Conservation (phyloP, 2,113 vertebrate species). For the Chaetorhynchus papuensis region DNA sequence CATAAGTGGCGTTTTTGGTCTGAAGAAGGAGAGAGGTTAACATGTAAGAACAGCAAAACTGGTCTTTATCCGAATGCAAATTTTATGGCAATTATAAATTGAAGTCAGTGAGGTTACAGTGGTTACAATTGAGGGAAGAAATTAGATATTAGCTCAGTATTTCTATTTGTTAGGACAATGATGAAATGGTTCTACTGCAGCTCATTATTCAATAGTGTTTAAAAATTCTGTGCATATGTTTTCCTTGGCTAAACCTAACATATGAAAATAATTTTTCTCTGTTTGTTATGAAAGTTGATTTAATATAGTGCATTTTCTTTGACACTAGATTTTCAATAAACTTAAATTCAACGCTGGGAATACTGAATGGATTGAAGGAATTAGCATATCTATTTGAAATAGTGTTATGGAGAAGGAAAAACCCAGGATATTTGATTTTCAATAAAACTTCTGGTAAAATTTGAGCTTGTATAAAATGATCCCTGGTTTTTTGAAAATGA, state of each 20-base stretch:
- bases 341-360: neutral
- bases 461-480: neutral
- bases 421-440: neutral
- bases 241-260: neutral
- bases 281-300: conserved; percentile 3
- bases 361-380: neutral
- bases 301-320: neutral
- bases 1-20: neutral
- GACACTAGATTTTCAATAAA: neutral
- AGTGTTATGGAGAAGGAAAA: neutral
- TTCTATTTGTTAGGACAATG: neutral
- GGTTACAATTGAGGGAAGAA: neutral
- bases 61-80: neutral
- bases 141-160: neutral
- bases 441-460: conserved; percentile 15
- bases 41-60: neutral
- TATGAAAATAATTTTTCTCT: neutral
- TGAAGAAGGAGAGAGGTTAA: neutral
- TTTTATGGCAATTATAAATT: neutral
- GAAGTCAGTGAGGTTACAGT: neutral
- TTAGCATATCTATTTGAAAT: conserved; percentile 20
- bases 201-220: neutral
- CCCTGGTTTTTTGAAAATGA: neutral
- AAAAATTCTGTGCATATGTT: neutral
- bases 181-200: neutral